These are phyloP conservation scores for Charina bottae DNA, from an alignment of 2,113 vertebrate species.

Conservation along the genomic window DNA sequence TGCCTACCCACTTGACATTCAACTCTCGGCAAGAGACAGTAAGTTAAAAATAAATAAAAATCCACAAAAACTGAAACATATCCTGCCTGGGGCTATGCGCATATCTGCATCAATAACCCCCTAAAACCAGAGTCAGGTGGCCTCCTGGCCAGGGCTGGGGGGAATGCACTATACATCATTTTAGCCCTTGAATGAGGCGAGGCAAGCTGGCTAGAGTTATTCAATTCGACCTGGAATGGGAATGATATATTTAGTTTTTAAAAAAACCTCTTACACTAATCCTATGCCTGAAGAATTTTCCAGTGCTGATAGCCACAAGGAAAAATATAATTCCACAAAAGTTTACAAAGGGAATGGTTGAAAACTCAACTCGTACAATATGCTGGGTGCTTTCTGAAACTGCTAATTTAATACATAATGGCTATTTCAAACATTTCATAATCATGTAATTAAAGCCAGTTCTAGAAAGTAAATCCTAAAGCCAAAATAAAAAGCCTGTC, in stretches of 20 bases:
- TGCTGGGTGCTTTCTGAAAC: slow-evolving; percentile 42
- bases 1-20: not conserved
- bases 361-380: slow-evolving; percentile 19
- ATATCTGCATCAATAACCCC: not conserved
- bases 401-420: slow-evolving; percentile 32
- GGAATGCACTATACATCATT: not conserved
- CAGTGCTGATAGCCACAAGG: not conserved
- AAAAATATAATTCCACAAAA: not conserved
- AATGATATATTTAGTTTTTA: not conserved
- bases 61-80: not conserved
- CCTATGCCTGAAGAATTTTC: slow-evolving; percentile 35
- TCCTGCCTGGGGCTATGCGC: not conserved
- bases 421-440: not conserved
- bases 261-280: slow-evolving; percentile 40
- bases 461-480: slow-evolving; percentile 55
- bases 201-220: not conserved
- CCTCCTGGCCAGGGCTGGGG: not conserved
- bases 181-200: not conserved
- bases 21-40: not conserved
- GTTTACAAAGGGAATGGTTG: not conserved
- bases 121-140: not conserved
- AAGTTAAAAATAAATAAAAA: not conserved
- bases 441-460: slow-evolving; percentile 57
- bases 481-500: slow-evolving; percentile 26
- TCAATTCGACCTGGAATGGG: not conserved